phyloP scores from a whole-genome alignment of 2,797 vertebrate species.

The Carapus acus region DNA sequence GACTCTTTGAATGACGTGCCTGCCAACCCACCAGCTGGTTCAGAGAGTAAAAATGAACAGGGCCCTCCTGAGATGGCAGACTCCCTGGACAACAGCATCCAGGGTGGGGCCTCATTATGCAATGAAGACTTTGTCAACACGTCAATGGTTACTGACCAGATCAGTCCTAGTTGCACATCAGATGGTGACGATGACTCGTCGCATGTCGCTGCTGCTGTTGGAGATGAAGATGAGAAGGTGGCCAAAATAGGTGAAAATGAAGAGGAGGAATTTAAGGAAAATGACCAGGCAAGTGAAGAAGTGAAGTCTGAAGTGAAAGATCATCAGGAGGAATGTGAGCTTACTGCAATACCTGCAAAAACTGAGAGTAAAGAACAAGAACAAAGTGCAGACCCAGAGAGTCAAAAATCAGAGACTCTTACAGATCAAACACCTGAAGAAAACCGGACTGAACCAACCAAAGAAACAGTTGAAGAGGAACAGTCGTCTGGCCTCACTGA shows the following conservation, averaged over 20 bases:
- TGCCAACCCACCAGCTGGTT: slow-evolving; percentile 6
- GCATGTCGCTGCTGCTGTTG: slow-evolving; percentile 42
- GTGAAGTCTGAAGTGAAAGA: slow-evolving; percentile 16
- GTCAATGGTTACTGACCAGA: slow-evolving; percentile 50
- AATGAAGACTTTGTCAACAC: slow-evolving; percentile 56
- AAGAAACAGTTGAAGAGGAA: slow-evolving; percentile 30
- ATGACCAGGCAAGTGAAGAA: slow-evolving; percentile 16
- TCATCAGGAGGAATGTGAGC: slow-evolving; percentile 17
- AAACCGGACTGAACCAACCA: slow-evolving; percentile 31
- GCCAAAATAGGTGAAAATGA: slow-evolving; percentile 28
- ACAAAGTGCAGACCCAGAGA: slow-evolving; percentile 21
- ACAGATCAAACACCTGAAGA: slow-evolving; percentile 27
- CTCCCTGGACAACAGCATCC: slow-evolving; percentile 43
- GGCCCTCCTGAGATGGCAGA: slow-evolving; percentile 43
- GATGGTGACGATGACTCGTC: slow-evolving; percentile 56
- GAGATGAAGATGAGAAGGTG: slow-evolving; percentile 25
- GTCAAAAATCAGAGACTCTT: slow-evolving; percentile 4
- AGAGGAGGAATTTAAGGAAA: slow-evolving; percentile 18
- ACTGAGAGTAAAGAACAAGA: slow-evolving; percentile 16
- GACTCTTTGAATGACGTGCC: slow-evolving; percentile 46
- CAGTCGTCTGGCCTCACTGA: slow-evolving; percentile 31
- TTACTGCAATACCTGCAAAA: slow-evolving; percentile 14
- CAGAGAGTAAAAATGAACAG: slow-evolving; percentile 41
- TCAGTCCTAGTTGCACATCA: slow-evolving; percentile 34
- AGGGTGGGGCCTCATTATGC: slow-evolving; percentile 51